A percentile compares a stretch with the other conserved stretches of the same genome.
Conservation (phyloP, 2,888 invertebrate genomes). For the Priocnemis perturbator region DNA sequence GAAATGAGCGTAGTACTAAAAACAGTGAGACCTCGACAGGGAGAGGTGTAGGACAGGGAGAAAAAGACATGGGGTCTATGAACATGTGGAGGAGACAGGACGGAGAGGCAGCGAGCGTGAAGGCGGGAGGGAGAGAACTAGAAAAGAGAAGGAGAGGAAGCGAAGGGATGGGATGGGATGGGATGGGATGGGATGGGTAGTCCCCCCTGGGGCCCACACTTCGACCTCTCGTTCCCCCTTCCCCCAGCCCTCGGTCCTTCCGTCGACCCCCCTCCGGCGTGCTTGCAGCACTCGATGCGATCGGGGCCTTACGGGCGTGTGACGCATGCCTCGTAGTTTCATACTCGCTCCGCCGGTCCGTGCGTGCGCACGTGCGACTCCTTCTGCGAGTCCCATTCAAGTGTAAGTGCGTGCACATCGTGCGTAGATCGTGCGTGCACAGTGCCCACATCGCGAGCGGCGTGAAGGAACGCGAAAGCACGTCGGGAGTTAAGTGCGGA, state of each 20-base stretch:
- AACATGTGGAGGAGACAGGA: not conserved
- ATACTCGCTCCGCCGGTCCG: conserved; percentile 58
- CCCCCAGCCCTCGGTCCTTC: conserved; percentile 23
- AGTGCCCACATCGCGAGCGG: not conserved
- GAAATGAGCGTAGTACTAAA: too few species aligned
- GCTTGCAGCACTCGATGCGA: conserved; percentile 36
- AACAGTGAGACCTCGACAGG: too few species aligned
- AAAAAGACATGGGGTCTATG: too few species aligned
- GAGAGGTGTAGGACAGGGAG: too few species aligned
- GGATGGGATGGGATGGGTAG: conserved; percentile 27
- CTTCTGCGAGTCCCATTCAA: not conserved
- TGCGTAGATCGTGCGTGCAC: not conserved
- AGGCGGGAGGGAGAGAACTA: conserved; percentile 9
- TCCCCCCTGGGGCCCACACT: conserved; percentile 43
- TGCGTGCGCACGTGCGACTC: conserved; percentile 44
- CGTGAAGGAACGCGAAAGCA: not conserved
- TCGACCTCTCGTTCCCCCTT: conserved; percentile 40
- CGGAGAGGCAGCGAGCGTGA: conserved; percentile 6
- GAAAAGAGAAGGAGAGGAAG: conserved; percentile 3
- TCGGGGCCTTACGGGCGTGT: conserved; percentile 60
- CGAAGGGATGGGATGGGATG: conserved; percentile 17
- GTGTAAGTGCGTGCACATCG: not conserved
- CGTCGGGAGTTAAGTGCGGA: too few species aligned
- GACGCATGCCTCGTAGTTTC: conserved; percentile 59
- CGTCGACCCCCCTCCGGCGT: conserved; percentile 44